A percentile compares a stretch with the other conserved stretches of the same genome.
phyloP scores from a whole-genome alignment of 1,140 invertebrate species.

The Apis dorsata region DNA sequence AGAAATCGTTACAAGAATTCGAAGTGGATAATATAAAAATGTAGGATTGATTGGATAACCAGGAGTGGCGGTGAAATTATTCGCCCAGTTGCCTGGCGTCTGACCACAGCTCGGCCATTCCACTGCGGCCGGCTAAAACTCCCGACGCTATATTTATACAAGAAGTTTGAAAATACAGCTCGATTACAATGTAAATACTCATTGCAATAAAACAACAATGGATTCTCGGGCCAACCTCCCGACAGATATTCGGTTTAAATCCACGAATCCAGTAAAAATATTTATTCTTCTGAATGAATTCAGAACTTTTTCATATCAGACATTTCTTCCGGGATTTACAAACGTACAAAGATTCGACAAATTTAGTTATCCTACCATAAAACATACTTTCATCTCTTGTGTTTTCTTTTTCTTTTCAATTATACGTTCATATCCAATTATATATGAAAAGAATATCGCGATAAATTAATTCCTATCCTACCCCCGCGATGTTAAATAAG shows the following conservation, averaged over 20 bases:
- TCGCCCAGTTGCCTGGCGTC: neutral
- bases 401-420: too few species aligned
- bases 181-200: conserved; percentile 20
- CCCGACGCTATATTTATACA: neutral
- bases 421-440: too few species aligned
- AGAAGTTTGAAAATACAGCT: conserved; percentile 7
- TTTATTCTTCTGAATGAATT: neutral
- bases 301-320: neutral
- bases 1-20: neutral
- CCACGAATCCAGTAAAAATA: neutral
- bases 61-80: neutral
- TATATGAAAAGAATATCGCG: too few species aligned
- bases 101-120: neutral
- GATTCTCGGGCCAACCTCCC: too few species aligned
- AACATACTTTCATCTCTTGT: too few species aligned
- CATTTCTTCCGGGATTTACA: too few species aligned
- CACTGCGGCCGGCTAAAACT: neutral
- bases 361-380: too few species aligned
- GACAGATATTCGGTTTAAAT: neutral
- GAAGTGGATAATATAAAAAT: too few species aligned
- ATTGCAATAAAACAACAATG: neutral
- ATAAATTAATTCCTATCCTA: too few species aligned
- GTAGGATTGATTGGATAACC: neutral
- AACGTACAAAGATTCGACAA: too few species aligned
- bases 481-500: too few species aligned